Percentiles rank a stretch among this genome's conserved stretches.
Evolutionary conservation across 2,888 invertebrate genomes (phyloP).

Genomic region (Neoitamus cyanurus): DNA sequence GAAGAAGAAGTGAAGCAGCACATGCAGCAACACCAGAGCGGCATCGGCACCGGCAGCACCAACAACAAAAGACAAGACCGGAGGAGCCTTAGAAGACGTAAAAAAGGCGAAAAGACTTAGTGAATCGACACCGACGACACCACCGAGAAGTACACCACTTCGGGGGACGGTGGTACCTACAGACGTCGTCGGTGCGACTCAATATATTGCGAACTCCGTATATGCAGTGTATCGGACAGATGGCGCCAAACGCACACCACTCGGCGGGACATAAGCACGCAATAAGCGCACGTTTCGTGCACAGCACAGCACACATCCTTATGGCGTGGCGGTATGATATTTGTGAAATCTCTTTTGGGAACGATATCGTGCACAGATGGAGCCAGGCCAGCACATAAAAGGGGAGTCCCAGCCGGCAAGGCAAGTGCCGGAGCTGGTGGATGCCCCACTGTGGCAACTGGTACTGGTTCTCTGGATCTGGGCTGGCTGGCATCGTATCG

Average conservation of each 20-base stretch:
- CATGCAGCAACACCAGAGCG: neutral
- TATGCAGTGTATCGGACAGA: constrained; percentile 30
- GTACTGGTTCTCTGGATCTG: neutral
- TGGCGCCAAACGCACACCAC: constrained; percentile 46
- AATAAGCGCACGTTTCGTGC: neutral
- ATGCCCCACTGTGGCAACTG: neutral
- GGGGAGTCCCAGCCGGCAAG: constrained; percentile 13
- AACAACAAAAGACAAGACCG: neutral
- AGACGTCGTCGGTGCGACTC: neutral
- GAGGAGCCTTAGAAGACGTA: neutral
- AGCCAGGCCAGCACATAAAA: constrained; percentile 18
- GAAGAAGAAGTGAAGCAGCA: neutral
- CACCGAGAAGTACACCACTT: constrained; percentile 5
- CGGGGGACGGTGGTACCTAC: neutral
- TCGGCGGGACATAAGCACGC: neutral
- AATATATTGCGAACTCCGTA: neutral
- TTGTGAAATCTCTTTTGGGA: constrained; percentile 22
- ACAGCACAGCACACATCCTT: neutral
- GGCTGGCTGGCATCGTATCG: neutral
- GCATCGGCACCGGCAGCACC: neutral
- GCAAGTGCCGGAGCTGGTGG: neutral
- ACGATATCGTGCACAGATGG: constrained; percentile 32
- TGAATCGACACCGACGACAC: constrained; percentile 41
- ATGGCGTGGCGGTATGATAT: neutral
- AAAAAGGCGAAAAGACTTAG: neutral